These are phyloP conservation scores for Progne subis DNA, from an alignment of 2,113 vertebrate genomes.

Conservation along the genomic window DNA sequence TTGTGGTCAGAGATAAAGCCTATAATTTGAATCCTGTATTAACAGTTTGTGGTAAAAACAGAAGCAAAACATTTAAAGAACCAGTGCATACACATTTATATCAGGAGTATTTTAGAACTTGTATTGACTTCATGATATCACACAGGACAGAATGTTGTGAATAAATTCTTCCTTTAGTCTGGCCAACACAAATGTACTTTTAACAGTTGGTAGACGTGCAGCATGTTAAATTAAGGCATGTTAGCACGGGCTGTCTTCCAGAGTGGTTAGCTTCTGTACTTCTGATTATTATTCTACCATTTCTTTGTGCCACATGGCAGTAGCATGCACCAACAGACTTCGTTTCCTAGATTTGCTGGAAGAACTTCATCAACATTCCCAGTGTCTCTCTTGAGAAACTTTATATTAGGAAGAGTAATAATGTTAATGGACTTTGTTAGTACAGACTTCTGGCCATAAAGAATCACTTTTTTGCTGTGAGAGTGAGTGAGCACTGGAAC, in stretches of 20 bases:
- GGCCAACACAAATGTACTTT: conserved; percentile 43
- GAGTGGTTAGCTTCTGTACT: background rate
- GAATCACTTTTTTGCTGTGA: background rate
- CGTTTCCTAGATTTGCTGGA: background rate
- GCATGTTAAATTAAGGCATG: conserved; percentile 31
- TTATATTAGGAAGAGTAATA: background rate
- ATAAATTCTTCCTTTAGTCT: conserved; percentile 28
- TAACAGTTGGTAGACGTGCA: background rate
- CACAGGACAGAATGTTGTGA: conserved; percentile 1
- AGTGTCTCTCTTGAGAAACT: background rate
- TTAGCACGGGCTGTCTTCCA: conserved; percentile 37
- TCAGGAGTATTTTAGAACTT: background rate
- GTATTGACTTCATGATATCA: fast-evolving
- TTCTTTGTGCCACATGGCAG: background rate
- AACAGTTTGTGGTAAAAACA: background rate
- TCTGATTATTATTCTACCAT: background rate
- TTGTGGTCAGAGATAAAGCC: background rate
- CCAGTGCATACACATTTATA: background rate
- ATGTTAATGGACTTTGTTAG: background rate
- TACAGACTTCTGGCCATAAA: background rate
- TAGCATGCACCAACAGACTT: background rate
- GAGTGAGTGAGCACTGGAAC: background rate
- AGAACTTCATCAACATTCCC: background rate
- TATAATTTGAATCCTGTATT: background rate
- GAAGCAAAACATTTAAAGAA: background rate